A percentile compares a stretch with the other conserved stretches of the same genome.
Evolutionary conservation across 2,888 invertebrate species (phyloP).

Genomic region (Bhutanitis thaidina): DNA sequence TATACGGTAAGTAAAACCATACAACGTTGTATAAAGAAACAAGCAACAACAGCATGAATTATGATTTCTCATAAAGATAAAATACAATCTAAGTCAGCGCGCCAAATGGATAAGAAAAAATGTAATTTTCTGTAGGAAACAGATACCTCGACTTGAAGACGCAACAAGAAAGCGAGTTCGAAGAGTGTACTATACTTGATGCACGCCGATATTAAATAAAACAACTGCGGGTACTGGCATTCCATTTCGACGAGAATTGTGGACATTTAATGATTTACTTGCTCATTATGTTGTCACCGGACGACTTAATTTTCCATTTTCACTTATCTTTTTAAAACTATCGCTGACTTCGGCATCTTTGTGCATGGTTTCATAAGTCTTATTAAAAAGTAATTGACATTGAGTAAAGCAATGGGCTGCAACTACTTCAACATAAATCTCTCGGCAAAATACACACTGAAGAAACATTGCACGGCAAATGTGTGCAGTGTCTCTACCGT

Average conservation of each 20-base stretch:
- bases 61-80: conserved; percentile 77
- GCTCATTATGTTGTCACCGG: conserved; percentile 18
- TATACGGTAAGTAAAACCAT: too few species aligned
- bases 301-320: conserved; percentile 14
- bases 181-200: conserved; percentile 19
- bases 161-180: conserved; percentile 46
- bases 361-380: conserved; percentile 2
- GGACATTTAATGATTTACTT: conserved; percentile 21
- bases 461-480: conserved; percentile 32
- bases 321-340: conserved; percentile 14
- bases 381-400: conserved; percentile 11
- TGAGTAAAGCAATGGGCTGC: conserved; percentile 3
- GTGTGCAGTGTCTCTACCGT: conserved; percentile 41
- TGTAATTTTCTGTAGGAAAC: conserved; percentile 60
- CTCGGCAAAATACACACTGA: conserved; percentile 19
- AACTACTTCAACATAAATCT: conserved; percentile 16
- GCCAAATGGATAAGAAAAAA: conserved; percentile 72
- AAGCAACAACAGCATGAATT: conserved; percentile 72
- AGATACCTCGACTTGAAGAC: conserved; percentile 43
- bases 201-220: conserved; percentile 15
- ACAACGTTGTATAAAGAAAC: conserved; percentile 30
- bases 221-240: conserved; percentile 8
- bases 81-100: conserved; percentile 72
- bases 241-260: conserved; percentile 13
- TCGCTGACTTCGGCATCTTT: conserved; percentile 5